These are phyloP conservation scores for Rhabdomys pumilio DNA, from an alignment of 2,797 vertebrate species.

Conservation along the genomic window DNA sequence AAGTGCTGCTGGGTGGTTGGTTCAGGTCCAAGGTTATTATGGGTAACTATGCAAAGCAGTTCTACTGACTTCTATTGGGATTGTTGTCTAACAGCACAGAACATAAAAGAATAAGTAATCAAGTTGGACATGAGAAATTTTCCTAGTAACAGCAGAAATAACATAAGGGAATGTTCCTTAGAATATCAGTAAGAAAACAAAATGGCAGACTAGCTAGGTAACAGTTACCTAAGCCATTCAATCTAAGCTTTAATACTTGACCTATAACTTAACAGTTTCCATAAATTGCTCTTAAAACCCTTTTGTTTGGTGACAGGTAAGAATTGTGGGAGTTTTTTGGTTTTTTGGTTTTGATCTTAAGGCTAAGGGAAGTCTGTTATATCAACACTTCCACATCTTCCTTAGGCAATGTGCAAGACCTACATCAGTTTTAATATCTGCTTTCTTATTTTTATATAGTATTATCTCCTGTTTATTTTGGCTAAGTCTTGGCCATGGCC, in stretches of 20 bases:
- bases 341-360: background rate
- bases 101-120: background rate
- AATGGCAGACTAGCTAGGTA: background rate
- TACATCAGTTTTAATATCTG: background rate
- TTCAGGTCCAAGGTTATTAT: too few relatives aligned
- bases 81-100: background rate
- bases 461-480: background rate
- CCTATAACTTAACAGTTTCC: background rate
- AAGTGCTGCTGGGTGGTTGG: too few relatives aligned
- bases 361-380: background rate
- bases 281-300: background rate
- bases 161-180: background rate
- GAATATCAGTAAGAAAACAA: background rate
- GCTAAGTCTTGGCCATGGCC: background rate
- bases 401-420: background rate
- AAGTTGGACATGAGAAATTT: background rate
- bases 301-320: background rate
- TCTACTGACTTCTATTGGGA: too few relatives aligned
- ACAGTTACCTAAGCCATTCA: background rate
- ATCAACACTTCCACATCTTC: background rate
- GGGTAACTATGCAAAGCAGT: too few relatives aligned
- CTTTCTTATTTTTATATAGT: background rate
- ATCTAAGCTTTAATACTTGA: background rate
- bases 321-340: background rate
- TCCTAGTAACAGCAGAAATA: background rate